Evolutionary conservation across 2,797 vertebrate genomes (phyloP), one percentile per base, ranked within the genome.

Genomic region (Aselliscus stoliczkanus): DNA sequence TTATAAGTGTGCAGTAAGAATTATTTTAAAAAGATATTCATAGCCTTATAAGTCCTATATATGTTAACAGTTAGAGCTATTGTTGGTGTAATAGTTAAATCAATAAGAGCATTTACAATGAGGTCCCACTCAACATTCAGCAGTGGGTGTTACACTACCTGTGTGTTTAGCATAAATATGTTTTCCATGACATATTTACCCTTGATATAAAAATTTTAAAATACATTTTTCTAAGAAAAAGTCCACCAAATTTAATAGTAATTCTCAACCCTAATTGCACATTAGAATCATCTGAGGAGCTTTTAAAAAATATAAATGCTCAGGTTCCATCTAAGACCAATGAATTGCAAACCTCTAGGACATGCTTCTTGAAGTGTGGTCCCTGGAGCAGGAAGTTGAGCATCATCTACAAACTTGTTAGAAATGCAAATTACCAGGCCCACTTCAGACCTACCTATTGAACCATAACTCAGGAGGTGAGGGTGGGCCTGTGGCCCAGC

Each of bases 11-110:
- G 27, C 60, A 39, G 25, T 73, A 79, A 95, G 75, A 75, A 84
- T 82, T 95, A 83, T 96, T 83, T 97, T 84, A 96, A 84, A 73
- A 67, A 83, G 42, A 42, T 42, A 85, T 67, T 64, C 73, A 54
- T 69, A 85, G 54, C 10, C 12, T 81, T 54, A 18, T 47, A 88
- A 60, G 44, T 15, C 88, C 88, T 54, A 7, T 73, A 13, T 20
- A 21, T 92, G 84, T 52, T 83, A 88, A 93, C 67, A 94, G 47
- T 76, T 73, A 39, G 69, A 92, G 73, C 70, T 93, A 62, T 93
- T 88, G 37, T 67, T 82, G 76, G 27, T 37, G 3, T 82, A 85
- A 97, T 56, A 92, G 93, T 88, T 70, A 88, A 93, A 86, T 81
- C 83, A 80, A 56, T 67, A 54, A 70, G 39, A 42, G 34, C 73